phyloP scores from a whole-genome alignment of 1,140 invertebrate species.

The Ctenoplectra terminalis region DNA sequence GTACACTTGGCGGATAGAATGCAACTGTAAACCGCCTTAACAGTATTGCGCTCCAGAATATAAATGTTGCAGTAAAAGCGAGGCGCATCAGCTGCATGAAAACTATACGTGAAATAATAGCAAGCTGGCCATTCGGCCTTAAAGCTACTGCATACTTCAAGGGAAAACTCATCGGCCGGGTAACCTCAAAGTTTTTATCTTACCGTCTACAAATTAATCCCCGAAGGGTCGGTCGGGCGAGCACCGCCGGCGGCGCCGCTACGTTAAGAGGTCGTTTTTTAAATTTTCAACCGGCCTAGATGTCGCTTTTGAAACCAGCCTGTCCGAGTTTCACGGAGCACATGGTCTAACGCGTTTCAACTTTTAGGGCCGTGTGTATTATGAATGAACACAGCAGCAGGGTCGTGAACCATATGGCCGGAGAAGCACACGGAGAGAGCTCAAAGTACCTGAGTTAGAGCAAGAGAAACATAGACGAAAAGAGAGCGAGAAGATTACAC shows the following conservation, averaged over 20 bases:
- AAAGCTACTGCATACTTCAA: background rate
- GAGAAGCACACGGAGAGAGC: background rate
- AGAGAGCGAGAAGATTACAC: background rate
- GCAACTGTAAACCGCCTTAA: background rate
- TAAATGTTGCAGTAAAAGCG: background rate
- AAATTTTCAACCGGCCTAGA: constrained; percentile 38
- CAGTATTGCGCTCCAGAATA: background rate
- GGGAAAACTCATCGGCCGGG: background rate
- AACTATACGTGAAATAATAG: background rate
- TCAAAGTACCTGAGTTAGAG: background rate
- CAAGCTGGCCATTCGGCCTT: too few species aligned
- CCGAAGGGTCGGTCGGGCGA: background rate
- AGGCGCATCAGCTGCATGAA: background rate
- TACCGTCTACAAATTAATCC: constrained; percentile 8
- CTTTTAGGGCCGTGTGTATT: constrained; percentile 63
- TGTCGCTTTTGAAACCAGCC: constrained; percentile 34
- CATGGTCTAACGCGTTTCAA: constrained; percentile 38
- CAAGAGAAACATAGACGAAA: background rate
- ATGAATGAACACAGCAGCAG: constrained; percentile 61
- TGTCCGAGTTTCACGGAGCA: constrained; percentile 33
- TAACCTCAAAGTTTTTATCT: background rate
- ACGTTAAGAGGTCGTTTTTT: constrained; percentile 10
- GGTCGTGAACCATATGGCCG: constrained; percentile 61
- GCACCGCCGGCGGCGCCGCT: background rate
- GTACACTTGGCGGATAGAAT: constrained; percentile 15